phyloP scores from a whole-genome alignment of 2,113 vertebrate genomes.

The Microcebus jonahi region DNA sequence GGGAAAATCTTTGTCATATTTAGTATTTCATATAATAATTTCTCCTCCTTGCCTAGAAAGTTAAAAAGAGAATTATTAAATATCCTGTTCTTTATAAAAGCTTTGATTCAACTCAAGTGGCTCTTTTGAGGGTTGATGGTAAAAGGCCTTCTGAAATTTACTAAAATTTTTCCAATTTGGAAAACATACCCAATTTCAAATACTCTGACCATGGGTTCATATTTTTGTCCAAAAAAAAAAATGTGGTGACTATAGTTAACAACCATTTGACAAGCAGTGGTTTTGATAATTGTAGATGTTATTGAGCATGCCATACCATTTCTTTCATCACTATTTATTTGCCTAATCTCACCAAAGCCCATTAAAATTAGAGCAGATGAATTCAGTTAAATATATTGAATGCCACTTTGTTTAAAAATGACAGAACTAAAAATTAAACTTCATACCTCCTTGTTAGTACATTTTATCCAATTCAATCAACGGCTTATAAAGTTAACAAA shows the following conservation, averaged over 20 bases:
- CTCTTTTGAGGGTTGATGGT: neutral
- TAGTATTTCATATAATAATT: conserved; percentile 14
- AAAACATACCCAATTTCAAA: conserved; percentile 48
- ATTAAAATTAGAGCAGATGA: conserved; percentile 65
- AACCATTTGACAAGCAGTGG: conserved; percentile 62
- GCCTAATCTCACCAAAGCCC: conserved; percentile 55
- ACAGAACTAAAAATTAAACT: conserved; percentile 69
- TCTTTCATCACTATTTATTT: conserved; percentile 64
- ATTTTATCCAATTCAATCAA: conserved; percentile 63
- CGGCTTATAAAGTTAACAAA: conserved; percentile 59
- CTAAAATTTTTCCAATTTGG: conserved; percentile 34
- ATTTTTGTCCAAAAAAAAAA: conserved; percentile 35
- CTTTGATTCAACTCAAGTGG: conserved; percentile 46
- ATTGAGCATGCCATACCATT: conserved; percentile 29
- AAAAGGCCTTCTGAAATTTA: conserved; percentile 54
- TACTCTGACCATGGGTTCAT: conserved; percentile 33
- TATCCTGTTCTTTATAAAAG: conserved; percentile 5
- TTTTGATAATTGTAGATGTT: conserved; percentile 59
- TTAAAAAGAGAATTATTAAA: conserved; percentile 41
- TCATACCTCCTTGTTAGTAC: conserved; percentile 24
- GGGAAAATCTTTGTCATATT: neutral
- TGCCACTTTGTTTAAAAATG: conserved; percentile 52
- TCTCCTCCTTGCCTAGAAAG: neutral
- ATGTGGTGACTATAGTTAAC: conserved; percentile 29
- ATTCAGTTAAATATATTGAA: conserved; percentile 10